Evolutionary conservation across 2,797 vertebrate genomes (phyloP), one percentile per base, ranked within the genome.

Genomic region (Cryptoprocta ferox): DNA sequence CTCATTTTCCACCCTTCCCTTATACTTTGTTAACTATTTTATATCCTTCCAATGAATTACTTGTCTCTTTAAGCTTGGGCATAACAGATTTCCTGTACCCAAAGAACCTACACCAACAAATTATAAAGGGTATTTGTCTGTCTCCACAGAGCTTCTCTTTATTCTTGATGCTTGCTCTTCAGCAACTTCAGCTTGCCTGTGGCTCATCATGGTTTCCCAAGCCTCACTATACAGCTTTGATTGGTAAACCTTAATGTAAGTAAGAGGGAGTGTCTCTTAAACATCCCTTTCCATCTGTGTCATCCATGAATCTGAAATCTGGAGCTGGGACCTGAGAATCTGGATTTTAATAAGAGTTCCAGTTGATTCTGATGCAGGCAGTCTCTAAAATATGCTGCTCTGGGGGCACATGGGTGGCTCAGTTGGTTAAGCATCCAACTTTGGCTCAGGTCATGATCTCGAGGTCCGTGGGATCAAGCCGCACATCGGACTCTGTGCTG

Each of bases 221-320:
- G 6, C 39, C 42, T 26, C 11, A 35, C 28, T 32, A 19, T 1
- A 3, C 7, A 68, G 6, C 28, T n/a, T 48, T 0, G 1, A 35
- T 12, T 37, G 50, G 14, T 48, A 37, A 73, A 63, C 2, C 18
- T 80, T 84, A 35, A 21, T n/a, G 15, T 56, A 78, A 50, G 5
- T 18, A 80, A 37, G 5, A 11, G 4, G 18, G 4, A 26, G 10
- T 71, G 8, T 39, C 42, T 66, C 35, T 42, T 73, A 53, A 75
- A 53, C 5, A n/a, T 30, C 14, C 6, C 11, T 65, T 82, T 53
- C 21, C 35, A 66, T 75, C 45, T 65, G 1, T 8, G 32, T 76
- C 61, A 45, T 32, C 15, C 11, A n/a, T 24, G 76, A 89, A 66
- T 79, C 18, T 30, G 19, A 88, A 76, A 42, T 85, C 32, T 70